phyloP scores from a whole-genome alignment of 2,797 vertebrate genomes.

The Cichlasoma orientale region DNA sequence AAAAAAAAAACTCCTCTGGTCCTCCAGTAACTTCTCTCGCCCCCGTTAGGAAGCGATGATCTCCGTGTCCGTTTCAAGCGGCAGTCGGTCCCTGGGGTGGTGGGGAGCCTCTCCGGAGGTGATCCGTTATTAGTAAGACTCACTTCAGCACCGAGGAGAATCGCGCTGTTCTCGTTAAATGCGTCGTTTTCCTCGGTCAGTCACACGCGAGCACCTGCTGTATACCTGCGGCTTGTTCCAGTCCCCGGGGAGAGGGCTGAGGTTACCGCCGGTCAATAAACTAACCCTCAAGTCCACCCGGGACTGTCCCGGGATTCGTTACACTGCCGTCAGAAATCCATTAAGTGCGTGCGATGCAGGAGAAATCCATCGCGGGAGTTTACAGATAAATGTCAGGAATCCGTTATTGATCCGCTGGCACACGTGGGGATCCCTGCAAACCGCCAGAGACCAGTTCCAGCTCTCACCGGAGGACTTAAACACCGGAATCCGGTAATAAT shows the following conservation, averaged over 20 bases:
- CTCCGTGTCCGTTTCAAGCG: background rate
- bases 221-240: background rate
- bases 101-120: background rate
- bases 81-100: background rate
- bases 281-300: slow-evolving; percentile 1
- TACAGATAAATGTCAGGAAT: background rate
- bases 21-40: slow-evolving; percentile 34
- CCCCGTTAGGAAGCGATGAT: background rate
- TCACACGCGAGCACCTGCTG: slow-evolving; percentile 5
- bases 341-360: background rate
- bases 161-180: no score
- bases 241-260: background rate
- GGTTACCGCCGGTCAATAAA: slow-evolving; percentile 22
- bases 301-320: slow-evolving; percentile 24
- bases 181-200: background rate
- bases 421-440: background rate
- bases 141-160: background rate
- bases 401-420: slow-evolving; percentile 10
- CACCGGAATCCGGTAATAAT: background rate
- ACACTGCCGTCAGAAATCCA: background rate
- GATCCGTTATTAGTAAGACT: background rate
- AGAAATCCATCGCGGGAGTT: background rate
- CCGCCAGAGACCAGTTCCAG: background rate
- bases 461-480: background rate
- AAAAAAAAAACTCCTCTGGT: slow-evolving; percentile 1